These are phyloP conservation scores for Helicoverpa assulta DNA, from an alignment of 2,888 invertebrate species.

Conservation along the genomic window DNA sequence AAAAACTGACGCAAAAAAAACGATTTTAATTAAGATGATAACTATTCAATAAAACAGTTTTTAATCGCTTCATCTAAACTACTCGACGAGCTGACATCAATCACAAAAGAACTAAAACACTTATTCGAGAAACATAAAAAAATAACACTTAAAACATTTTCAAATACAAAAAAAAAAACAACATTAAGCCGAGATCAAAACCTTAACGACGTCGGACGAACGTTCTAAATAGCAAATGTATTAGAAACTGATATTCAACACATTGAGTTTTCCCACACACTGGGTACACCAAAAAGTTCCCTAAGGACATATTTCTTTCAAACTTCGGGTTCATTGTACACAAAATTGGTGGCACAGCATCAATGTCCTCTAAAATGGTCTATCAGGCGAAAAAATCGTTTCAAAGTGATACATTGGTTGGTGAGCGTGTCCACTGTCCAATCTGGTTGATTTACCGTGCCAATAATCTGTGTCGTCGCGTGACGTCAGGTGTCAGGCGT, in stretches of 20 bases:
- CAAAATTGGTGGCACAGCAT: constrained; percentile 64
- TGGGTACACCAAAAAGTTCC: constrained; percentile 16
- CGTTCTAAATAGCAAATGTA: constrained; percentile 48
- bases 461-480: constrained; percentile 85
- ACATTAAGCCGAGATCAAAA: constrained; percentile 31
- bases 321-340: constrained; percentile 62
- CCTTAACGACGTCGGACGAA: constrained; percentile 34
- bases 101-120: not conserved
- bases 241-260: constrained; percentile 46
- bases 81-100: not conserved
- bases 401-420: constrained; percentile 77
- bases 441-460: constrained; percentile 85
- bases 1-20: no score
- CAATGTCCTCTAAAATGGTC: constrained; percentile 48
- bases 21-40: not conserved
- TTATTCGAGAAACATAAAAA: not conserved
- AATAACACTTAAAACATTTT: constrained; percentile 20
- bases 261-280: constrained; percentile 29
- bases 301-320: constrained; percentile 24
- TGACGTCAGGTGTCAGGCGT: constrained; percentile 79
- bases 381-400: constrained; percentile 55
- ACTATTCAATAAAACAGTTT: not conserved
- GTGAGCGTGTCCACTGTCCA: constrained; percentile 83
- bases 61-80: not conserved
- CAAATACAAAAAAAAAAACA: constrained; percentile 13